Evolutionary conservation across 2,797 vertebrate species (phyloP).

Genomic region (Periparus ater): DNA sequence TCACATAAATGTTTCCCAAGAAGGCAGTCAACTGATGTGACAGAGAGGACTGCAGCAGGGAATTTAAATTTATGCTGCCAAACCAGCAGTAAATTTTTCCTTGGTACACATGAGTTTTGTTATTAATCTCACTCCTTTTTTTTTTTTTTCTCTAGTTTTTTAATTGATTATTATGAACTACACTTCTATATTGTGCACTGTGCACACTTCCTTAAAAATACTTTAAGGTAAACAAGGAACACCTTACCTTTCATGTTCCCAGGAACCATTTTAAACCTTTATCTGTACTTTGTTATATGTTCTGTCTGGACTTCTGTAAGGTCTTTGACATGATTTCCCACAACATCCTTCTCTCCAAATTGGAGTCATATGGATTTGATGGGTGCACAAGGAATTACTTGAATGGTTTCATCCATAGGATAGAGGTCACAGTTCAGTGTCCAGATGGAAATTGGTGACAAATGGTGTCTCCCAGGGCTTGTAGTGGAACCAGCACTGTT

Average conservation of each 20-base stretch:
- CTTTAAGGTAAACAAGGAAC: not conserved
- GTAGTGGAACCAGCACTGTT: not conserved
- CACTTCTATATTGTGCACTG: not conserved
- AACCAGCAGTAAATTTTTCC: not conserved
- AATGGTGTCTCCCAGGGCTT: not conserved
- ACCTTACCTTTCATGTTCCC: not conserved
- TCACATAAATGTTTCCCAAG: conserved; percentile 7
- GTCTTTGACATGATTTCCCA: fast-evolving
- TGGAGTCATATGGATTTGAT: not conserved
- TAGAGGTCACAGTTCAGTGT: not conserved
- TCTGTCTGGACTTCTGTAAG: not conserved
- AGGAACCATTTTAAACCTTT: not conserved
- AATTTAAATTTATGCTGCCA: not conserved
- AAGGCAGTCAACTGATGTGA: not conserved
- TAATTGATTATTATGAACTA: not conserved
- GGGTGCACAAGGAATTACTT: not conserved
- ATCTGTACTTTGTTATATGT: not conserved
- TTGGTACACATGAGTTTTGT: not conserved
- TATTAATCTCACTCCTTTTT: not conserved
- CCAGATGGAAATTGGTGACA: fast-evolving
- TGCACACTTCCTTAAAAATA: not conserved
- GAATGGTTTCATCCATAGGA: not conserved
- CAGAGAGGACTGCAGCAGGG: not conserved
- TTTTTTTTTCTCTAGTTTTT: not conserved
- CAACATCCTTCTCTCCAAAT: not conserved